phyloP scores from a whole-genome alignment of 2,113 vertebrate genomes.

The Bucco capensis region DNA sequence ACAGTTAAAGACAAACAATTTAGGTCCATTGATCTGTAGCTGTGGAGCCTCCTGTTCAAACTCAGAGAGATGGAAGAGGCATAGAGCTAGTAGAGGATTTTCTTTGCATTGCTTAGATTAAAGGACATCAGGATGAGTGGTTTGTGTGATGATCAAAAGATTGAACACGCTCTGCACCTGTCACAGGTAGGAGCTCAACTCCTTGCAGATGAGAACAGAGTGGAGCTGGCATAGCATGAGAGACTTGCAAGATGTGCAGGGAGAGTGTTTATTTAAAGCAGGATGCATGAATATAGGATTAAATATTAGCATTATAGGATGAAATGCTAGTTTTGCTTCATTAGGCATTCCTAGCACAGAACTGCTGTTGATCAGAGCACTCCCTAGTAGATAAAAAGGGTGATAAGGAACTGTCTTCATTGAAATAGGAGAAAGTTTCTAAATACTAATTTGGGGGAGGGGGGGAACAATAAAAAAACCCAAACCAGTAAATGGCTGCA shows the following conservation, averaged over 20 bases:
- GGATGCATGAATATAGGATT: slow-evolving; percentile 39
- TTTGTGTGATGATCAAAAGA: slow-evolving; percentile 70
- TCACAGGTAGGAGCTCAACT: slow-evolving; percentile 63
- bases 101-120: slow-evolving; percentile 64
- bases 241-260: slow-evolving; percentile 4
- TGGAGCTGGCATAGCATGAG: slow-evolving; percentile 63
- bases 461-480: not conserved
- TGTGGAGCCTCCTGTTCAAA: slow-evolving; percentile 53
- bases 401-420: not conserved
- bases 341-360: slow-evolving; percentile 33
- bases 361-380: slow-evolving; percentile 16
- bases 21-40: slow-evolving; percentile 62
- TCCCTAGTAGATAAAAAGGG: not conserved
- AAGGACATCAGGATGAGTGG: slow-evolving; percentile 63
- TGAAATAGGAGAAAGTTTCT: not conserved
- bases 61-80: slow-evolving; percentile 29
- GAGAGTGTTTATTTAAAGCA: slow-evolving; percentile 41
- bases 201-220: slow-evolving; percentile 51
- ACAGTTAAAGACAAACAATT: slow-evolving; percentile 67
- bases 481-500: not conserved
- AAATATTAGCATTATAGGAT: not conserved
- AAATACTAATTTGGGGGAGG: not conserved
- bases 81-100: slow-evolving; percentile 32
- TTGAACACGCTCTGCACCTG: slow-evolving; percentile 58
- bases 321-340: slow-evolving; percentile 60